Evolutionary conservation across 2,797 vertebrate genomes (phyloP).

Genomic region (Sebastes hubbsi): DNA sequence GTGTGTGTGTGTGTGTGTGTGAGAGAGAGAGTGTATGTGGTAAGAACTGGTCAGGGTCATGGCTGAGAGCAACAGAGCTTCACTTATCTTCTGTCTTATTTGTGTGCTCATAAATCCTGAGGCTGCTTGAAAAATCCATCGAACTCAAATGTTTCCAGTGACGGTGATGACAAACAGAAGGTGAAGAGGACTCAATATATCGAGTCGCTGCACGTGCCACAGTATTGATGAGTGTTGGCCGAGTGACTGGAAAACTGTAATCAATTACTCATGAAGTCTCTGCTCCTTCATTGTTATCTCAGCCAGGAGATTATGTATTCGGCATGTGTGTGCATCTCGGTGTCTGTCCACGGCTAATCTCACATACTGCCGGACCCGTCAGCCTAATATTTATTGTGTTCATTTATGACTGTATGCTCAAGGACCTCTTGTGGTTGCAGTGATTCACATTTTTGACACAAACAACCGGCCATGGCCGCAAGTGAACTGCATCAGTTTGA

Average conservation of each 20-base stretch:
- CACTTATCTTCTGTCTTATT: background rate
- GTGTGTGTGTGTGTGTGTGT: background rate
- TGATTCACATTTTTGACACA: background rate
- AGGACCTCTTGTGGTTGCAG: background rate
- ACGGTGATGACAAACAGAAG: conserved; percentile 5
- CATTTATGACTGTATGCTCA: background rate
- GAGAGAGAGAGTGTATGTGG: background rate
- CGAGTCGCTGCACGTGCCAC: background rate
- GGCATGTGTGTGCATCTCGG: background rate
- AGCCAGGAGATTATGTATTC: background rate
- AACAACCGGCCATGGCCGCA: background rate
- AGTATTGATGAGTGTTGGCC: background rate
- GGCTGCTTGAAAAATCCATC: conserved; percentile 5
- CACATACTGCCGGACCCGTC: background rate
- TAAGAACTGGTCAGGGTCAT: conserved; percentile 4
- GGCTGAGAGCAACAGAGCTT: background rate
- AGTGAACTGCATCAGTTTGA: too few relatives aligned
- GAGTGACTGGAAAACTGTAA: background rate
- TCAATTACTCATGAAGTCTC: background rate
- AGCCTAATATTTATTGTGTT: background rate
- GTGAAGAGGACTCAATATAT: conserved; percentile 18
- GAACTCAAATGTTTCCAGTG: conserved; percentile 10
- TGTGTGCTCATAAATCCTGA: conserved; percentile 28
- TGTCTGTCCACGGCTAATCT: background rate
- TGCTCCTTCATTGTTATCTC: background rate